Evolutionary conservation across 2,888 invertebrate species (phyloP), one percentile per base, ranked within the genome.

Genomic region (Orthonevra nobilis): DNA sequence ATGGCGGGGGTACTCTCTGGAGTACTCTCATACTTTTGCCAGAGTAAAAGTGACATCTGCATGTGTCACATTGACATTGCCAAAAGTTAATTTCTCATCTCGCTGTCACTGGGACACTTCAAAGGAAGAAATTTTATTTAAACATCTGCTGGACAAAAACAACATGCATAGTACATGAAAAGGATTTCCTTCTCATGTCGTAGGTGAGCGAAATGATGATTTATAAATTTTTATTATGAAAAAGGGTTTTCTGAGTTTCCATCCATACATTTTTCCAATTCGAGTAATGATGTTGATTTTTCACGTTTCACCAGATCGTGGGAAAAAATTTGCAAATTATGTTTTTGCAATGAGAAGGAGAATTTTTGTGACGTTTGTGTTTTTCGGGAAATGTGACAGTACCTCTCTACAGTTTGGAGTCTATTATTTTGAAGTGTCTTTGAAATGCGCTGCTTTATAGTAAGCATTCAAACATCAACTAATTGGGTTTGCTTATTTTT

Each of bases 81-180:
- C 20, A 72, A 79, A n/a, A 79, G 72, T 79, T 79, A 77, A 72
- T 77, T 77, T 72, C 58, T 64, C 77, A 72, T 66, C 14, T 63
- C 48, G 42, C 23, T 68, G 60, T 56, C 54, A 66, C 42, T 64
- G 36, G 32, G 19, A 38, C 54, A 70, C 48, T 75, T 75, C 32
- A 46, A 50, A 61, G 10, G 14, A 19, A 10, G 12, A 14, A 28
- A 10, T 15, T n/a, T n/a, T 5, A 26, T 40, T 2, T 30, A 66
- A 66, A 75, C 75, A 75, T 75, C 75, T 75, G 75, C 75, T 44
- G 12, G 19, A 36, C 2, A 9, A 9, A 17, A 32, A 20, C 10
- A n/a, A n/a, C n/a, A n/a, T n/a, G n/a, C n/a, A n/a, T n/a, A n/a
- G 28, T 10, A 5, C 3, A 23, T 10, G 15, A n/a, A 79, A 79